Evolutionary conservation across 2,888 invertebrate genomes (phyloP), one percentile per base, ranked within the genome.

Genomic region (Pharmacophagus antenor): DNA sequence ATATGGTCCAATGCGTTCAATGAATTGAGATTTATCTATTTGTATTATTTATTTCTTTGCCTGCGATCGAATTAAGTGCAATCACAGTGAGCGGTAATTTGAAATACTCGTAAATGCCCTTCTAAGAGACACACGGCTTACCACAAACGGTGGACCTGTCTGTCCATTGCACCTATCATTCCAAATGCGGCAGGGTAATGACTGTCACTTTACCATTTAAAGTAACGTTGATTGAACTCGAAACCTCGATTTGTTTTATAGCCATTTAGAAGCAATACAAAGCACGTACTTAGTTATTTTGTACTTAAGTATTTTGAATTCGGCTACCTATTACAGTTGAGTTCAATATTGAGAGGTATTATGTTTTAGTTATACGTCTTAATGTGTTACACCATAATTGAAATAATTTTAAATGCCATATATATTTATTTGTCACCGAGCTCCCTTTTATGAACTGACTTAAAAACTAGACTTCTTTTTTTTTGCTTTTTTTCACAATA

Each of bases 101-200:
- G 23, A 60, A 51, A 60, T 31, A n/a, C n/a, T n/a, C n/a, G n/a
- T n/a, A 50, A 46, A 51, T 41, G 18, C 8, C 25, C 23, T 23
- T 56, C 46, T 42, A 22, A 37, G 55, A 44, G 37, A 20, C 37
- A 10, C 23, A 44, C 54, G 42, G 31, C 31, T 51, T 51, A 31
- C 60, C 56, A 21, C 46, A 56, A 46, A 56, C 46, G 60, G 60
- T 10, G 18, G 23, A 37, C 23, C 37, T 37, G 50, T 56, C 37
- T 37, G 50, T 56, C 31, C 17, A 21, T 44, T 25, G 46, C 56
- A 56, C 51, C 60, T 60, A 50, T 37, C 60, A 56, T 46, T 46
- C 60, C 60, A 47, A 60, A 60, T 54, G 41, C 46, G 51, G 60
- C 37, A 55, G 50, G n/a, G 37, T 52, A 58, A 52, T 58, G 47